These are phyloP conservation scores for Spizaetus ornatus DNA, from an alignment of 2,113 vertebrate species.

Conservation along the genomic window DNA sequence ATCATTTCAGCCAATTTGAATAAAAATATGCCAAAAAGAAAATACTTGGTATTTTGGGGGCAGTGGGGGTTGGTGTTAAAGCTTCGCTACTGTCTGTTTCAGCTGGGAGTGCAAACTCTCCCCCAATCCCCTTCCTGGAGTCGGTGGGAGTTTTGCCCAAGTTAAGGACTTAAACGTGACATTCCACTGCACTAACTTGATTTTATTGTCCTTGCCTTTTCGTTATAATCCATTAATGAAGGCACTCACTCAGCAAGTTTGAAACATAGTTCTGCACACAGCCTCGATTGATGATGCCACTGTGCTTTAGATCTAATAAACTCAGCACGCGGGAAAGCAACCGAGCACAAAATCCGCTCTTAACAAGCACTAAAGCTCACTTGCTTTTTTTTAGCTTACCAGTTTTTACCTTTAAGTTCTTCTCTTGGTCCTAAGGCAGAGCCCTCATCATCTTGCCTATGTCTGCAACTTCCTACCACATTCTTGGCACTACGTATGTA, in stretches of 20 bases:
- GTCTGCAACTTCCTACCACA: rapidly evolving
- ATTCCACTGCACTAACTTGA: neutral
- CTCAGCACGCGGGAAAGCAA: rapidly evolving
- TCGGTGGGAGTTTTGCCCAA: neutral
- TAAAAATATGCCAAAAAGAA: neutral
- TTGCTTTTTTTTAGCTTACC: neutral
- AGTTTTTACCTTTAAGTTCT: rapidly evolving
- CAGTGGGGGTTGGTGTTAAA: neutral
- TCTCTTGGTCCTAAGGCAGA: neutral
- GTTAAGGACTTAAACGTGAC: no score
- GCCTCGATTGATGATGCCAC: rapidly evolving
- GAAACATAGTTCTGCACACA: neutral
- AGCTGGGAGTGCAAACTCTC: neutral
- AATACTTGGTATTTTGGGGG: neutral
- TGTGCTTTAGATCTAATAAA: rapidly evolving
- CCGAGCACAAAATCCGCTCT: rapidly evolving
- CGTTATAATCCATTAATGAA: neutral
- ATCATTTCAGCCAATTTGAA: neutral
- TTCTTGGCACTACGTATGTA: neutral
- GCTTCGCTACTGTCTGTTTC: rapidly evolving
- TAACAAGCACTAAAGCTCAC: neutral
- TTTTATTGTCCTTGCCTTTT: neutral
- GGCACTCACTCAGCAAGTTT: neutral
- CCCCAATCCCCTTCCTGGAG: no score
- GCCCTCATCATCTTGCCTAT: neutral